A percentile compares a stretch with the other conserved stretches of the same genome.
These are phyloP conservation scores for Chrysopa pallens DNA, from an alignment of 1,140 invertebrate species.

Conservation along the genomic window DNA sequence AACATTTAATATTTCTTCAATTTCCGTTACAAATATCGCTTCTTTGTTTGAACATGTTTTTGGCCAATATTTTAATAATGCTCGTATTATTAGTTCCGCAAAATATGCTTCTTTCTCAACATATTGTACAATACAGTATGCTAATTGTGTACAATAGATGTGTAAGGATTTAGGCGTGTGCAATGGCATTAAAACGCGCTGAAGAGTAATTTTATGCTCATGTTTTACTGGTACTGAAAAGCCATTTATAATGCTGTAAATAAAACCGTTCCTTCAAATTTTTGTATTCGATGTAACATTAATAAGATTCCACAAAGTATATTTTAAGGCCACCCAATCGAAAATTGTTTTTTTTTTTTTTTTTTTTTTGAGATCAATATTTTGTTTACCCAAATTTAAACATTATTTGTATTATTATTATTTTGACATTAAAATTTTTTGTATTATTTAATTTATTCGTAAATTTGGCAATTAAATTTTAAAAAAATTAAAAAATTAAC, in stretches of 20 bases:
- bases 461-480: no score
- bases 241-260: conserved; percentile 89
- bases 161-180: conserved; percentile 93
- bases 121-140: conserved; percentile 99
- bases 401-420: background rate
- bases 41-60: no score
- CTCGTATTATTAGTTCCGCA: conserved; percentile 89
- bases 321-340: background rate
- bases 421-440: background rate
- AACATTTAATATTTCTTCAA: no score
- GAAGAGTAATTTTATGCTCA: conserved; percentile 94
- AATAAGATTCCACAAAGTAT: background rate
- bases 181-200: conserved; percentile 94
- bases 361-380: background rate
- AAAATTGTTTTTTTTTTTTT: background rate
- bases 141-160: conserved; percentile 90
- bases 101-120: conserved; percentile 95
- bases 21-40: no score
- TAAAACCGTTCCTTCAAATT: conserved; percentile 4
- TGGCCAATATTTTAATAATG: conserved; percentile 72
- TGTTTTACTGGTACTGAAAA: conserved; percentile 93
- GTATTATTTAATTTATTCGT: no score
- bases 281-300: background rate
- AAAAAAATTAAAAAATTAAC: no score
- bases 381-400: background rate